Conservation (phyloP, 2,797 vertebrate genomes). For the Microchirus variegatus region DNA sequence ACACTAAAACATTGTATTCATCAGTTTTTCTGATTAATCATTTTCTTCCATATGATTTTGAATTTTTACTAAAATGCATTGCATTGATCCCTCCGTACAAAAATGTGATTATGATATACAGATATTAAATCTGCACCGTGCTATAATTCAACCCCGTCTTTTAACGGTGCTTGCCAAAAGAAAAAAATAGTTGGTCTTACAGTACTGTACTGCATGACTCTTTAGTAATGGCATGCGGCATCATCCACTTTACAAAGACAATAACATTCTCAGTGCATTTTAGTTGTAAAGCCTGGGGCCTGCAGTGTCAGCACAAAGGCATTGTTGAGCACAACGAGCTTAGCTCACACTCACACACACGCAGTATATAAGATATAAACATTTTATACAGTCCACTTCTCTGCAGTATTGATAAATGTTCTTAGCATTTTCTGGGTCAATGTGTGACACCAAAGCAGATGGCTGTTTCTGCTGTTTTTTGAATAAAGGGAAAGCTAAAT, state of each 20-base stretch:
- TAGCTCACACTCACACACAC: background rate
- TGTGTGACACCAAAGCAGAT: slow-evolving; percentile 23
- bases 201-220: no score
- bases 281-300: background rate
- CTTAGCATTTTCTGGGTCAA: slow-evolving; percentile 42
- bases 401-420: slow-evolving; percentile 32
- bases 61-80: no score
- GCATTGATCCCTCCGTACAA: no score
- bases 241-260: slow-evolving; percentile 1
- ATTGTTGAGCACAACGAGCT: slow-evolving; percentile 5
- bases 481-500: background rate
- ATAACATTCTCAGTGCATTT: background rate
- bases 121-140: no score
- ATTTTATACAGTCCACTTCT: slow-evolving; percentile 16
- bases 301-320: slow-evolving; percentile 8
- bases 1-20: no score
- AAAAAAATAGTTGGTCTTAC: no score
- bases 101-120: no score
- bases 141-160: no score
- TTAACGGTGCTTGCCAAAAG: no score
- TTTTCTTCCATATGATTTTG: no score
- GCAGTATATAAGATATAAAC: background rate
- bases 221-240: no score
- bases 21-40: no score
- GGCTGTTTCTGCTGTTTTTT: slow-evolving; percentile 20